Evolutionary conservation across 2,888 invertebrate species (phyloP).

Genomic region (Sepioteuthis lessoniana): DNA sequence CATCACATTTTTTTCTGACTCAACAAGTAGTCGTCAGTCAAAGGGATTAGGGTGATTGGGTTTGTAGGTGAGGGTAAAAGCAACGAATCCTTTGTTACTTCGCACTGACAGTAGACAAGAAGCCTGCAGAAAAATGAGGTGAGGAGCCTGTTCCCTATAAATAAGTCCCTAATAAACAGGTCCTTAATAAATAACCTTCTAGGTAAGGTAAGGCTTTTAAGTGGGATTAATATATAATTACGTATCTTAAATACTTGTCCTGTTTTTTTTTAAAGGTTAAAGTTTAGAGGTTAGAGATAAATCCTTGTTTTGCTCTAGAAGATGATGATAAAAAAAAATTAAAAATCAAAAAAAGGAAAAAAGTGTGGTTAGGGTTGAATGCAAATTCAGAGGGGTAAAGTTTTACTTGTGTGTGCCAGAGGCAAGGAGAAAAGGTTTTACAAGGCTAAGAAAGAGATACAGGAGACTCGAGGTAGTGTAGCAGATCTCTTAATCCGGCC

Average conservation of each 20-base stretch:
- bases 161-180: constrained; percentile 7
- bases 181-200: neutral
- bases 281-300: neutral
- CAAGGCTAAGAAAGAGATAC: neutral
- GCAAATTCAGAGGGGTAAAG: neutral
- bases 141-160: neutral
- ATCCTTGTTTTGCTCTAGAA: neutral
- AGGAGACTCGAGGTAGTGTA: too few relatives aligned
- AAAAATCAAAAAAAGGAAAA: too few relatives aligned
- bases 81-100: neutral
- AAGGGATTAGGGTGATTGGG: neutral
- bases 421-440: too few relatives aligned
- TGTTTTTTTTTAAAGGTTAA: neutral
- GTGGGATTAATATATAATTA: neutral
- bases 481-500: too few relatives aligned
- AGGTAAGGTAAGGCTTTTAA: neutral
- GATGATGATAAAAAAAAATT: neutral
- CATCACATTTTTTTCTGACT: neutral
- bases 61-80: neutral
- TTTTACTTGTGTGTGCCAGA: neutral
- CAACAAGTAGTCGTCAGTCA: neutral
- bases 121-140: neutral
- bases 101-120: neutral
- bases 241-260: constrained; percentile 4
- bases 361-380: neutral